Evolutionary conservation across 2,113 vertebrate genomes (phyloP), one percentile per base, ranked within the genome.

Genomic region (Etia nguti): DNA sequence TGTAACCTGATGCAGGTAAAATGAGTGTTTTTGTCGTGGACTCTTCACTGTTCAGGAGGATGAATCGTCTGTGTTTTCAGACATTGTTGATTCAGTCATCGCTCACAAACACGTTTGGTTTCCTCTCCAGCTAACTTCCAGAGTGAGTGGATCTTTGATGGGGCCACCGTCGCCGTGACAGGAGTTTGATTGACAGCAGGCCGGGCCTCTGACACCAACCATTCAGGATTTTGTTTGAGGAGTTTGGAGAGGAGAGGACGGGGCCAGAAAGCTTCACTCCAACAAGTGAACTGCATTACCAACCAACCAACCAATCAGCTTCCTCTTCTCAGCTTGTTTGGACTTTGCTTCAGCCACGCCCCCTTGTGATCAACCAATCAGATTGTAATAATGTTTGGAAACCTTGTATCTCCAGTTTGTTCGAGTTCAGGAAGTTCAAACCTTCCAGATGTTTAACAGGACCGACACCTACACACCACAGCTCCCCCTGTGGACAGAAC

Each of bases 151-250:
- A 82, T 54, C 88, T 90, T 81, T 79, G 87, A 82, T 12, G 50
- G 73, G 80, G 59, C 77, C 50, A 54, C 75, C 20, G 18, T 93
- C 55, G 26, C 92, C 65, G 38, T 89, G 92, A 93, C 92, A 82
- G 90, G 90, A 52, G 89, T 80, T 92, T 94, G 94, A 94, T 88
- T 92, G 93, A 95, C 92, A 93, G 88, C 90, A 88, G 89, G 80
- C 89, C 86, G 20, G 90, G 81, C 50, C 20, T 89, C 90, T 84
- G 89, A 94, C 80, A 91, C 88, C 86, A 81, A 84, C 80, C 50
- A 83, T 57, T 83, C 60, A 29, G 84, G 87, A 90, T 88, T 91
- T 88, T 38, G 79, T 89, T 90, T 77, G 52, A 83, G 56, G 41
- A 85, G 81, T 82, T 87, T 56, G 59, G 86, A 54, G 80, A 88